Percentiles rank a stretch among this genome's conserved stretches.
These are phyloP conservation scores for Empis livida DNA, from an alignment of 2,888 invertebrate genomes.

Conservation along the genomic window DNA sequence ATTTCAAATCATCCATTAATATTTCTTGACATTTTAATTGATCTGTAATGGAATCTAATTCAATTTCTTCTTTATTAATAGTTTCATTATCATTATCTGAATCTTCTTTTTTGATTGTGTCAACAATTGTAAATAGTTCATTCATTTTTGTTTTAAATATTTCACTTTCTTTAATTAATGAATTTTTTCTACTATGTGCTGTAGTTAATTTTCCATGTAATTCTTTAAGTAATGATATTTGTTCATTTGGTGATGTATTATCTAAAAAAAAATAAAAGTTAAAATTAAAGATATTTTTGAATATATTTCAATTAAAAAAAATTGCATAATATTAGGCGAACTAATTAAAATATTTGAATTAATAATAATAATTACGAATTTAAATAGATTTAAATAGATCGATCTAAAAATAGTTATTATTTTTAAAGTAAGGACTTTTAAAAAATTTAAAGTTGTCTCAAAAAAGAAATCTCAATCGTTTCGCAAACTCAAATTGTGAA, in stretches of 20 bases:
- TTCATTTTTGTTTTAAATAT: constrained; percentile 20
- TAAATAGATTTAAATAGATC: too few species aligned
- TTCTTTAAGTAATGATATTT: too few species aligned
- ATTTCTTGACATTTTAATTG: too few species aligned
- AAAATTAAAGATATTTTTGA: background rate
- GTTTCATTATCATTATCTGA: background rate
- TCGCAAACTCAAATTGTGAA: too few species aligned
- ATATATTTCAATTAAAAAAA: background rate
- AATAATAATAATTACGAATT: too few species aligned
- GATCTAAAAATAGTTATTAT: too few species aligned
- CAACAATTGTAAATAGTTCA: constrained; percentile 19
- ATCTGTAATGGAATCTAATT: background rate
- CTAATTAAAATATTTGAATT: background rate
- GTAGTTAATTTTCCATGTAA: too few species aligned
- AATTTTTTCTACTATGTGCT: constrained; percentile 12
- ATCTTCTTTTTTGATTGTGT: constrained; percentile 16
- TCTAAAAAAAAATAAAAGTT: constrained; percentile 1
- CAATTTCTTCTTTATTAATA: background rate
- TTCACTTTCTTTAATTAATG: constrained; percentile 17
- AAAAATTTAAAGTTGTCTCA: too few species aligned
- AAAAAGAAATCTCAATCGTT: too few species aligned
- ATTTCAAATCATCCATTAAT: background rate
- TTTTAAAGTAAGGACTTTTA: too few species aligned
- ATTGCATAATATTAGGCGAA: background rate
- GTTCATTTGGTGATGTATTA: too few species aligned